phyloP scores from a whole-genome alignment of 2,888 invertebrate species.

The Ferrisia virgata region DNA sequence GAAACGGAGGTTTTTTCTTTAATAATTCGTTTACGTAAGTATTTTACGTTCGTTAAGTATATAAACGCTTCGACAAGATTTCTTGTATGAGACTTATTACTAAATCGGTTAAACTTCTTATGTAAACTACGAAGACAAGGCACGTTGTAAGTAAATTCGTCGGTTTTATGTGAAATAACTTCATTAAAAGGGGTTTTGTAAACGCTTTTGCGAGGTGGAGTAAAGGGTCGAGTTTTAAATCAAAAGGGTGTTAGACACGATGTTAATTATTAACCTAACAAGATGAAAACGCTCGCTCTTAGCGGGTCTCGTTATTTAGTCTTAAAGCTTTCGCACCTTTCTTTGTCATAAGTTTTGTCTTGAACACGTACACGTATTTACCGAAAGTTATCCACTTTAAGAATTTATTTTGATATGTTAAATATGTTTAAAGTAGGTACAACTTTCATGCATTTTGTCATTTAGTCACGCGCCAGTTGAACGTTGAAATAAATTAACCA shows the following conservation, averaged over 20 bases:
- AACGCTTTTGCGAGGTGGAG: conserved; percentile 7
- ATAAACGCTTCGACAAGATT: conserved; percentile 25
- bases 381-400: conserved; percentile 10
- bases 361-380: conserved; percentile 29
- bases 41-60: conserved; percentile 7
- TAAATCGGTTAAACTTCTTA: conserved; percentile 38
- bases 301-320: conserved; percentile 34
- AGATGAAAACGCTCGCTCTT: conserved; percentile 35
- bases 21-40: neutral
- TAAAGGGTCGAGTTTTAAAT: conserved; percentile 28
- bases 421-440: conserved; percentile 12
- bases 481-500: conserved; percentile 18
- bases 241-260: conserved; percentile 41
- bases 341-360: conserved; percentile 24
- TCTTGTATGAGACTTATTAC: conserved; percentile 4
- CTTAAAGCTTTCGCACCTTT: conserved; percentile 31
- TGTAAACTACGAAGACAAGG: conserved; percentile 8
- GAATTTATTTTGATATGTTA: conserved; percentile 21
- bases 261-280: conserved; percentile 41
- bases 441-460: conserved; percentile 1
- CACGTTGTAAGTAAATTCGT: conserved; percentile 40
- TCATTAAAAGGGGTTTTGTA: conserved; percentile 23
- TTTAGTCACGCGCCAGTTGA: conserved; percentile 16
- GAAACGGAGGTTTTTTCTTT: neutral
- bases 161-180: conserved; percentile 38